Evolutionary conservation across 2,797 vertebrate genomes (phyloP), one percentile per base, ranked within the genome.

Genomic region (Nyctalus aviator): DNA sequence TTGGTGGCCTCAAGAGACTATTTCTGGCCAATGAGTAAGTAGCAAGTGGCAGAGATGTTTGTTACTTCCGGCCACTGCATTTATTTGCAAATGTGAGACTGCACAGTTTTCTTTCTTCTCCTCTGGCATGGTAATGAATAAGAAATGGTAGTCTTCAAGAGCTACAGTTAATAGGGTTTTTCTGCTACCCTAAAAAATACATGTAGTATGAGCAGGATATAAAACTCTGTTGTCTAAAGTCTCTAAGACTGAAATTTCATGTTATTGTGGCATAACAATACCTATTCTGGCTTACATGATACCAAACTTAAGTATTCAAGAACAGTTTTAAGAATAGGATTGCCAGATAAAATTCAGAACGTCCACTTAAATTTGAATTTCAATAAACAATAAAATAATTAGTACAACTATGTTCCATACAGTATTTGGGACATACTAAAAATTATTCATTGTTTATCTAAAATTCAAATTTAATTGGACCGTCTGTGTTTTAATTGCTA

Each of bases 61-160:
- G 48, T 62, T 41, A 46, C 53, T 88, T 85, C 35, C 27, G 9
- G 17, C n/a, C 55, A 87, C 1, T 27, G n/a, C 66, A 91, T 66
- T 81, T 88, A 66, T 88, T 53, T 75, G 37, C 66, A 48, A 64
- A 92, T 37, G 17, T 41, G 25, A 88, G 21, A 50, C 15, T 46
- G 21, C 20, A 79, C 77, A 76, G 37, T 46, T 76, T 82, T 72
- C 50, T 71, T 50, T 62, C 41, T 14, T 23, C 41, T 66, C n/a
- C 37, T 84, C 25, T 92, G 55, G 35, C 27, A 59, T 21, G 41
- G 13, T 55, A 88, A 77, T 46, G 8, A 84, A 53, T 4, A 78
- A 77, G 62, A 89, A 89, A 93, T 35, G 30, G 20, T 25, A 68
- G n/a, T 68, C 32, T 84, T 15, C 25, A 93, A 94, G 17, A 89